Conservation (phyloP, 1,140 invertebrate species). For the Trichonephila clavipes region DNA sequence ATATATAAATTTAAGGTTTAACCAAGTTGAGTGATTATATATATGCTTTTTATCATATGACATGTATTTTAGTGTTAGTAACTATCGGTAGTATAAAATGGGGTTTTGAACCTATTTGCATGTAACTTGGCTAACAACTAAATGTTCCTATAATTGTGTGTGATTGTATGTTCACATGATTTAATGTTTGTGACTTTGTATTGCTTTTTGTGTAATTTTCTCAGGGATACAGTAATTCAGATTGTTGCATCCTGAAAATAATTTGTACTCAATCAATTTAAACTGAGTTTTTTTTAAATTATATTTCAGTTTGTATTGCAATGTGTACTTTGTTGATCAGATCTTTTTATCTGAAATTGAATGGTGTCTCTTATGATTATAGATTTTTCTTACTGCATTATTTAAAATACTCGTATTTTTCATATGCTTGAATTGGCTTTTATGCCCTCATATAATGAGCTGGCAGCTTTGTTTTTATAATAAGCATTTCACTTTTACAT, state of each 20-base stretch:
- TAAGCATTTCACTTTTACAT: constrained; percentile 28
- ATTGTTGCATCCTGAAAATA: constrained; percentile 4
- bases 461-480: constrained; percentile 32
- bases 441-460: constrained; percentile 59
- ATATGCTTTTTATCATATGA: constrained; percentile 40
- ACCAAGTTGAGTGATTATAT: constrained; percentile 50
- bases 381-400: background rate
- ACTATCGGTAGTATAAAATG: constrained; percentile 53
- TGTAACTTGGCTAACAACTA: constrained; percentile 64
- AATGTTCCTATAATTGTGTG: constrained; percentile 74
- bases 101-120: constrained; percentile 72
- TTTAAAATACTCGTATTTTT: background rate
- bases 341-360: background rate
- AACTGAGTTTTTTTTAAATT: background rate
- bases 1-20: constrained; percentile 59
- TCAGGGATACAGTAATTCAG: constrained; percentile 62
- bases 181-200: constrained; percentile 37
- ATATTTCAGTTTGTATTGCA: background rate
- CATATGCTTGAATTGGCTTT: constrained; percentile 12
- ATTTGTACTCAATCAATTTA: background rate
- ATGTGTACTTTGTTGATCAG: background rate
- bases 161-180: constrained; percentile 46
- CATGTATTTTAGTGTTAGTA: constrained; percentile 59
- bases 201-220: constrained; percentile 72
- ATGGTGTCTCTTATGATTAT: background rate